Conservation (phyloP, 2,113 vertebrate species). For the Epinephelus moara region DNA sequence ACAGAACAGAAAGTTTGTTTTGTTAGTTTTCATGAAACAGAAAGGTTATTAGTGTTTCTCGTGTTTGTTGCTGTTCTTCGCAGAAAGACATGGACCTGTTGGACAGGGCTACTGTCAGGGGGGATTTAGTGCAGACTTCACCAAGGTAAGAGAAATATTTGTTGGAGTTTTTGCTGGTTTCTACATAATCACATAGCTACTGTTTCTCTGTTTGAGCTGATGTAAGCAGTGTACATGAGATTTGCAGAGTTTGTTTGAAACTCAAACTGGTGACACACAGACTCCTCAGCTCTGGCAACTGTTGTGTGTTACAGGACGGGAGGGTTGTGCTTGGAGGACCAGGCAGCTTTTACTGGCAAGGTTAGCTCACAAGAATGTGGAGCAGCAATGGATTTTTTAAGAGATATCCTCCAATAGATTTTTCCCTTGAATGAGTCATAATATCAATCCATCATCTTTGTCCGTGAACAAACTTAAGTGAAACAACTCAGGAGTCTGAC, state of each 20-base stretch:
- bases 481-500: constrained; percentile 16
- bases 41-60: constrained; percentile 11
- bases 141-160: constrained; percentile 85
- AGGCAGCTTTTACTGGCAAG: constrained; percentile 95
- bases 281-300: constrained; percentile 44
- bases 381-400: background rate
- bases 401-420: constrained; percentile 30
- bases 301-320: constrained; percentile 84
- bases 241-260: constrained; percentile 52
- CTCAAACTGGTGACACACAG: constrained; percentile 24
- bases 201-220: constrained; percentile 31
- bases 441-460: constrained; percentile 11
- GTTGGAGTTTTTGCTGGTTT: constrained; percentile 3
- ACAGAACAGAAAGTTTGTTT: background rate
- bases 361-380: constrained; percentile 75
- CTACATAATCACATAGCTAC: constrained; percentile 3
- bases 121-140: constrained; percentile 93
- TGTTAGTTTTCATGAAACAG: background rate
- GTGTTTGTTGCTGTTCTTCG: constrained; percentile 37
- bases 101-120: constrained; percentile 94
- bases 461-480: background rate
- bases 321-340: constrained; percentile 92
- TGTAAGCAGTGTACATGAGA: constrained; percentile 26
- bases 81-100: constrained; percentile 82
- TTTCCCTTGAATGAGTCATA: constrained; percentile 1